Conservation (phyloP, 2,888 invertebrate genomes). For the Itoplectis maculator region DNA sequence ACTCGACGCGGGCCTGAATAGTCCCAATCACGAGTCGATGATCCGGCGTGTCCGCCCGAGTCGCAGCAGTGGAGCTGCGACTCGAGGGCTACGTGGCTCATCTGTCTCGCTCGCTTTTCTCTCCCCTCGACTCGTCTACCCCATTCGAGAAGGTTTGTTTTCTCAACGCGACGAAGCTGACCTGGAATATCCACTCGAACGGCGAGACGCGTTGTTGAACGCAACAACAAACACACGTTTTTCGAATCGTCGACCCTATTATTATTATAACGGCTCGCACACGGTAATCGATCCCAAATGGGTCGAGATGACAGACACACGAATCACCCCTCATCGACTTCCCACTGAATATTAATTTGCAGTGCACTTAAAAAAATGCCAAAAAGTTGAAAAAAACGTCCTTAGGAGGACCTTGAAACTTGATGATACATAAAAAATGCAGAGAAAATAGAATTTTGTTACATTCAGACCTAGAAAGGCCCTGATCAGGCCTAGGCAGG, state of each 20-base stretch:
- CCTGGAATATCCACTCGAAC: constrained; percentile 78
- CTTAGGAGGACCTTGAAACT: no score
- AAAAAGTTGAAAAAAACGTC: background rate
- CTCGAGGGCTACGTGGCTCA: constrained; percentile 28
- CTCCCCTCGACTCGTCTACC: constrained; percentile 70
- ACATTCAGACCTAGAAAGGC: no score
- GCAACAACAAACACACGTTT: constrained; percentile 79
- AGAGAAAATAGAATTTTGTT: no score
- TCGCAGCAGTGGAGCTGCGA: no score
- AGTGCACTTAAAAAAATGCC: background rate
- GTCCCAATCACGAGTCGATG: constrained; percentile 80
- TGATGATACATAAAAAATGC: constrained; percentile 13
- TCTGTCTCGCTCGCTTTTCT: constrained; percentile 7
- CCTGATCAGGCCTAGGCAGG: no score
- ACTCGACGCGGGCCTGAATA: constrained; percentile 79
- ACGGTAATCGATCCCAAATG: constrained; percentile 58
- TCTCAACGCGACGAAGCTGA: constrained; percentile 78
- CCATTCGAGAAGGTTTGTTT: constrained; percentile 80
- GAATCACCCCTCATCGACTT: constrained; percentile 38
- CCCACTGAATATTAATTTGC: constrained; percentile 29
- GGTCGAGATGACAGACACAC: constrained; percentile 48
- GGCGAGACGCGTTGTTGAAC: constrained; percentile 76
- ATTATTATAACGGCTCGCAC: constrained; percentile 65
- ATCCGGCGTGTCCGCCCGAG: constrained; percentile 72
- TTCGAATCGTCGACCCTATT: constrained; percentile 42